phyloP scores from a whole-genome alignment of 2,888 invertebrate genomes.

The Cacoxenus indagator region DNA sequence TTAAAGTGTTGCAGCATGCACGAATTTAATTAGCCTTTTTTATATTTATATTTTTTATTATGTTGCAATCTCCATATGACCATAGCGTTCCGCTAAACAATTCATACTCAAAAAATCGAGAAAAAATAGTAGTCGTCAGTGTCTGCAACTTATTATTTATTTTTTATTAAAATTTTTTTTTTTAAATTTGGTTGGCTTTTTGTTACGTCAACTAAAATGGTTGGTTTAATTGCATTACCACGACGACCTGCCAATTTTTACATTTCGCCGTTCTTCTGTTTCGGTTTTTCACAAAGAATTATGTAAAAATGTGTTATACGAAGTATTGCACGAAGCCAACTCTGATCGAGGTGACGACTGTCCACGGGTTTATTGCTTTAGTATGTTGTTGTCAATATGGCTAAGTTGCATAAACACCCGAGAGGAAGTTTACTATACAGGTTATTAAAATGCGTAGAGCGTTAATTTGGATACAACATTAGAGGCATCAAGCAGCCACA shows the following conservation, averaged over 20 bases:
- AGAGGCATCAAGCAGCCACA: neutral
- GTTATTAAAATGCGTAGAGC: slow-evolving; percentile 17
- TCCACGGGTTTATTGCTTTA: neutral
- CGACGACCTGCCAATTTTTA: neutral
- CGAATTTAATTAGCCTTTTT: too few species aligned
- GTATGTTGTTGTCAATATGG: slow-evolving; percentile 5
- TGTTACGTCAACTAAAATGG: too few species aligned
- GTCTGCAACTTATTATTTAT: too few species aligned
- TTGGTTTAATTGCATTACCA: too few species aligned
- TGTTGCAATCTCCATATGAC: too few species aligned
- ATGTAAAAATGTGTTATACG: slow-evolving; percentile 8
- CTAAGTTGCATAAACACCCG: neutral
- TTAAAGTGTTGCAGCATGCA: too few species aligned
- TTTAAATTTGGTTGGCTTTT: neutral
- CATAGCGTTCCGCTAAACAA: too few species aligned
- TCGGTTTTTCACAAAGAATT: slow-evolving; percentile 17
- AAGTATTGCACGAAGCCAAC: neutral
- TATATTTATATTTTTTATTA: too few species aligned
- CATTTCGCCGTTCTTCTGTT: neutral
- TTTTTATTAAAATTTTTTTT: neutral
- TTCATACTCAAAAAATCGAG: too few species aligned
- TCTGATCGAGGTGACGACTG: neutral
- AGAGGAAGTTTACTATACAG: neutral
- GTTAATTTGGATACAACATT: slow-evolving; percentile 5
- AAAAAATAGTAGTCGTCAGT: too few species aligned